Evolutionary conservation across 2,113 vertebrate genomes (phyloP).

Genomic region (Psilopsiagon aymara): DNA sequence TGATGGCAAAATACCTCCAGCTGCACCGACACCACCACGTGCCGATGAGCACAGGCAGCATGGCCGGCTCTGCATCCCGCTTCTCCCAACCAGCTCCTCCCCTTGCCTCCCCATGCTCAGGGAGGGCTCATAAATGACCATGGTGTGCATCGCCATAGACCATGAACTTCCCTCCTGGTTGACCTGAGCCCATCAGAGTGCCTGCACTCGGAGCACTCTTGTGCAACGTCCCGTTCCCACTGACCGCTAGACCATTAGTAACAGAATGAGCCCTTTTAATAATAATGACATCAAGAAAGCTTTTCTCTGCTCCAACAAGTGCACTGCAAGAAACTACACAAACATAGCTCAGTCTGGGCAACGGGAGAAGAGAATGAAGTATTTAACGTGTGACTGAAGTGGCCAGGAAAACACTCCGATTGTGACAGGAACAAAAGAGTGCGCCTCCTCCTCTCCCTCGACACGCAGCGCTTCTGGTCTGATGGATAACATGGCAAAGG

Average conservation of each 20-base stretch:
- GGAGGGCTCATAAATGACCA: neutral
- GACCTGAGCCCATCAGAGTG: neutral
- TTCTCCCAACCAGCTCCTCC: neutral
- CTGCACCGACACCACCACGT: fast-evolving
- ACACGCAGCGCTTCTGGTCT: neutral
- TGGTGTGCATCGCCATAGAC: neutral
- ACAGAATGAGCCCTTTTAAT: constrained; percentile 17
- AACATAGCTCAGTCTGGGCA: neutral
- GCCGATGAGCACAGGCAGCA: neutral
- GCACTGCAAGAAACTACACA: neutral
- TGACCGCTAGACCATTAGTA: constrained; percentile 20
- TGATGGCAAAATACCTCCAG: neutral
- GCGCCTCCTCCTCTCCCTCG: neutral
- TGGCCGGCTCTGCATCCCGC: fast-evolving
- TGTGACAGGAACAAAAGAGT: neutral
- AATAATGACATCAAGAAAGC: neutral
- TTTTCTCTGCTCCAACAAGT: neutral
- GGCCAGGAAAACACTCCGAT: neutral
- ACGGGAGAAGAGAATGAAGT: neutral
- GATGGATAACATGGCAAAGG: neutral
- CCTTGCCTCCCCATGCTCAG: fast-evolving
- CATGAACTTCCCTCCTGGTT: neutral
- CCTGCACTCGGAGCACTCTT: fast-evolving
- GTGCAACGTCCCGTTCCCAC: neutral
- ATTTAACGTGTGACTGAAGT: neutral